Base-by-base conservation (phyloP, 2,888 invertebrate genomes). In the Alloscopus bannaensis region DNA sequence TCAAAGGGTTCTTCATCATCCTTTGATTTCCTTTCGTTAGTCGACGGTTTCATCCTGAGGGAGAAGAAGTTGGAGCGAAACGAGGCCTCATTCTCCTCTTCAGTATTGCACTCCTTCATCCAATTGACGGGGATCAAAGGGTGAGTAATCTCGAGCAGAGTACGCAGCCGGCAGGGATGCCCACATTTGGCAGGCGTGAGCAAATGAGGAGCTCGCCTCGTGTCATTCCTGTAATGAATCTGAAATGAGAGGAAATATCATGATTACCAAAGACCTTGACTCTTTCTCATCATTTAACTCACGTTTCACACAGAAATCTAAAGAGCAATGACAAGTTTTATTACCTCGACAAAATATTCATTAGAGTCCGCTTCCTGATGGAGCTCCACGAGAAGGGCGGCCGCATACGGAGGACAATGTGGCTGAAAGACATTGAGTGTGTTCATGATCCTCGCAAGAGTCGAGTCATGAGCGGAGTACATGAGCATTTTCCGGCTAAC, bases 401-500 rank as follows among this genome's bases (percentile, higher is more conserved):
- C 92, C 0, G 94, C 94, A 88, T 94, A 94, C 64, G 93, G 93
- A 0, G 96, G 96, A 86, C 93, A 92, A 50, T 89, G 88, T 18
- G 90, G 90, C 78, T 92, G 91, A 0, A 90, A 89, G 84, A 93
- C 92, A 57, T 93, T 93, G 85, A 97, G 90, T 1, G 94, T 91
- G 79, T 93, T 91, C 90, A 95, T 91, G 50, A 95, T 87, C 84
- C 93, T 93, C 0, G 95, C 93, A 24, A 97, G 88, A 0, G 94
- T 95, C 2, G 94, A 90, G 88, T 97, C 96, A 87, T 97, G 96
- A 0, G 91, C 95, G 0, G 94, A 92, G 88, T 94, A 95, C 75
- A 95, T 87, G 86, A 91, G 91, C 81, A 94, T 88, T 60, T 90
- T 90, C 2, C 91, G 89, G 84, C 91, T 89, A 0, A 90, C 88